Base-by-base conservation (phyloP, 2,888 invertebrate genomes). In the Acholoe squamosa region DNA sequence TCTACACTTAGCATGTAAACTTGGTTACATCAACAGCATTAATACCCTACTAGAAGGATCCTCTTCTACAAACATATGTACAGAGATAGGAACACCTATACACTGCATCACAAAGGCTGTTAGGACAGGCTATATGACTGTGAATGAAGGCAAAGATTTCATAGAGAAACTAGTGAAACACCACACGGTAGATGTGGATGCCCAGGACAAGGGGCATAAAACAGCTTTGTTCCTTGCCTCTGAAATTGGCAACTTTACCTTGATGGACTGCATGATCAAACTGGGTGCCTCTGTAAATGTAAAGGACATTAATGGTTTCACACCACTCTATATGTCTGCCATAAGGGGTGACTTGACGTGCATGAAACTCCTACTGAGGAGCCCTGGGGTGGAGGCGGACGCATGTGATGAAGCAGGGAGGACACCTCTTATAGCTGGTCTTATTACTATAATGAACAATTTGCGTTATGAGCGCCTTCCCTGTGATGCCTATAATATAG, bases 401-500 rank as follows among this genome's bases (percentile, higher is more conserved):
- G 34, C 86, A 0, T 31, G 67, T 61, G 90, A 90, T 61, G 31
- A 51, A 7, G 84, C 84, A 12, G 84, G 90, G 25, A 28, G 90
- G 84, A 90, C 84, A 7, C 84, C 90, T 1, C 51, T 90, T 14
- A 84, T 90, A 19, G 90, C 90, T 16, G 84, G 77, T 28, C 84
- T 90, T 16, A 90, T 90, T 34, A 90, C 90, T 34, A 86, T 90
- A 33, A 54, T 86, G 43, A 90, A 90, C 86, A 90, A 90, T 25
- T 61, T 90, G 25, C 51, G 71, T 22, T 86, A 90, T 43, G 90
- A 86, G 84, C 52, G 61, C 14, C 28, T 86, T 22, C 84, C 84
- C 0, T 43, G 67, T 51, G 56, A 86, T 61, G 86, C 84, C 31
- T 54, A 86, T 19, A 56, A 89, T 31, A 67, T 89, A 19, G 67